These are phyloP conservation scores for Drosophila repletoides DNA, from an alignment of 1,140 invertebrate genomes.

Conservation along the genomic window DNA sequence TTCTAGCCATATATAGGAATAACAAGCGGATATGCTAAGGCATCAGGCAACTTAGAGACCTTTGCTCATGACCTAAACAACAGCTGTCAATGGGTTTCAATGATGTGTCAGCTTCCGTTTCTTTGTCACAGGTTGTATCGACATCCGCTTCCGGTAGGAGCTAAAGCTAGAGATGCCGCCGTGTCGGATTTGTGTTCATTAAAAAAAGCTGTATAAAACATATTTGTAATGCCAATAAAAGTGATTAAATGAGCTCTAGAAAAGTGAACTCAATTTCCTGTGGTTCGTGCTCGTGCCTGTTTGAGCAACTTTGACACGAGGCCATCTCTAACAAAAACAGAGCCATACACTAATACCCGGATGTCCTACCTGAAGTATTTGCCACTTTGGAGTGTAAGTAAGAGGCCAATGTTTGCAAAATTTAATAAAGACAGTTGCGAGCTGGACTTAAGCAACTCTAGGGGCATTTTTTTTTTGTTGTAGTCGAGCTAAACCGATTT, in stretches of 20 bases:
- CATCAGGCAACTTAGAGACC: background rate
- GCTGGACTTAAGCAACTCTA: background rate
- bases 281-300: no score
- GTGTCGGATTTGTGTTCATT: no score
- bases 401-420: conserved; percentile 48
- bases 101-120: conserved; percentile 30
- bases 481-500: conserved; percentile 71
- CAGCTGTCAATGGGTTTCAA: conserved; percentile 43
- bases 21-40: no score
- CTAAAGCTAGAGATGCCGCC: no score
- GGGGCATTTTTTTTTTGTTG: conserved; percentile 25
- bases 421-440: conserved; percentile 50
- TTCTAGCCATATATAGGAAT: no score
- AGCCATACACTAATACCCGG: background rate
- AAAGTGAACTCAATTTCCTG: no score
- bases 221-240: no score
- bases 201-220: no score
- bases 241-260: no score
- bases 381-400: conserved; percentile 32
- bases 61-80: conserved; percentile 19
- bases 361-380: background rate
- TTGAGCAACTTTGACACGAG: no score
- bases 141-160: background rate
- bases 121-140: background rate
- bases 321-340: no score